Base-by-base conservation (phyloP, 2,113 vertebrate genomes). In the Neotragus moschatus region DNA sequence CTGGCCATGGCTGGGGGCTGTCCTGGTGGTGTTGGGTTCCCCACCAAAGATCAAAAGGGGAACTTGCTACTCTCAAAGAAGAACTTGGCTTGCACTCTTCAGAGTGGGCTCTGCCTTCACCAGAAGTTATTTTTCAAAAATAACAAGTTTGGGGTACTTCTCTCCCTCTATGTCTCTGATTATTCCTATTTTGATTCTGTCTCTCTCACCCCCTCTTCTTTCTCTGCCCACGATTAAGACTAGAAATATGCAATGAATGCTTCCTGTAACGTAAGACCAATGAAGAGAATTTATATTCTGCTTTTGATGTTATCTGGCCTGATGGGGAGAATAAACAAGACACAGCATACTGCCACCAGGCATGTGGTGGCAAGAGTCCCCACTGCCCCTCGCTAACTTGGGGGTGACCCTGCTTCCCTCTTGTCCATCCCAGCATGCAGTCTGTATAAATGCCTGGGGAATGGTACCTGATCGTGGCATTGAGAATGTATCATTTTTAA, bases 401-500 rank as follows among this genome's bases (percentile, higher is more conserved):
- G 45, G n/a, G 53, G 28, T 92, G 90, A 21, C 89, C 56, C 94
- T 85, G 77, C 21, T 96, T 47, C 79, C 55, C 10, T 21, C 87
- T 90, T 19, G 88, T 21, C 58, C 70, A 43, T 79, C 47, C 79
- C 60, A 92, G 90, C 70, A 9, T 80, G 10, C 93, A 80, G 84
- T 90, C 19, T 84, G 51, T 14, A 51, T 75, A 88, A 95, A 66
- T 49, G 94, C 55, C 45, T 15, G 51, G 85, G 61, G 95, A 98
- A 93, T 61, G 0, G 66, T 0, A 4, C 94, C 75, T 84, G 39
- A 58, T 14, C 9, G 15, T 73, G 96, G 95, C 95, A 97, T 92
- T 91, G 77, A 91, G 14, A 47, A 0, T 61, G 28, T 4, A 96
- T 89, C 16, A 53, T 91, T 94, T 97, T 97, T 96, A 98, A 96